Conservation (phyloP, 2,797 vertebrate species). For the Onychomys torridus region DNA sequence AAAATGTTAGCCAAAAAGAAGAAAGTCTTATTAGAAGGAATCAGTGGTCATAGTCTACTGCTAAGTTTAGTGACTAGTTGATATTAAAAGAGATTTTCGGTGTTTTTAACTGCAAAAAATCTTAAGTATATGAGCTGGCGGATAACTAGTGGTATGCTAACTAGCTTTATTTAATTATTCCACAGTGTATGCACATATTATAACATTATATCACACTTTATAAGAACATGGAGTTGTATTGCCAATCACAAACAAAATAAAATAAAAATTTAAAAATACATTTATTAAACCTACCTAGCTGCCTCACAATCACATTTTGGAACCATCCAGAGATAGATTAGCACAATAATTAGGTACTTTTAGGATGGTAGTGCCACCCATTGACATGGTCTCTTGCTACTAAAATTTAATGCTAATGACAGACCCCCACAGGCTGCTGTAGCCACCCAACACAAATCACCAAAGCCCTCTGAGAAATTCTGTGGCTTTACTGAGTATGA, state of each 20-base stretch:
- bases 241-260: conserved; percentile 12
- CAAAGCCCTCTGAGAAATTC: not conserved
- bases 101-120: not conserved
- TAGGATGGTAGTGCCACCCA: not conserved
- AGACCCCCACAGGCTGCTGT: not conserved
- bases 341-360: not conserved
- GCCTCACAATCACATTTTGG: not conserved
- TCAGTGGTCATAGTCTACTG: not conserved
- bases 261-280: not conserved
- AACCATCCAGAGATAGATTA: not conserved
- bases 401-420: not conserved
- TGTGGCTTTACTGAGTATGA: not conserved
- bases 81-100: not conserved
- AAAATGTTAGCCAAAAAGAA: not conserved
- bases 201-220: not conserved
- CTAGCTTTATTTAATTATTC: not conserved
- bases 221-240: not conserved
- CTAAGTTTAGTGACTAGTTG: not conserved
- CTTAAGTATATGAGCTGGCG: not conserved
- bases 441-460: not conserved
- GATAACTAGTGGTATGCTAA: not conserved
- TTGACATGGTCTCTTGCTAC: not conserved
- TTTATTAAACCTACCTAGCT: not conserved
- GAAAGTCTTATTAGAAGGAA: not conserved
- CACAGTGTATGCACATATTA: not conserved